Conservation (phyloP, 2,888 invertebrate genomes). For the Cyclophora punctaria region DNA sequence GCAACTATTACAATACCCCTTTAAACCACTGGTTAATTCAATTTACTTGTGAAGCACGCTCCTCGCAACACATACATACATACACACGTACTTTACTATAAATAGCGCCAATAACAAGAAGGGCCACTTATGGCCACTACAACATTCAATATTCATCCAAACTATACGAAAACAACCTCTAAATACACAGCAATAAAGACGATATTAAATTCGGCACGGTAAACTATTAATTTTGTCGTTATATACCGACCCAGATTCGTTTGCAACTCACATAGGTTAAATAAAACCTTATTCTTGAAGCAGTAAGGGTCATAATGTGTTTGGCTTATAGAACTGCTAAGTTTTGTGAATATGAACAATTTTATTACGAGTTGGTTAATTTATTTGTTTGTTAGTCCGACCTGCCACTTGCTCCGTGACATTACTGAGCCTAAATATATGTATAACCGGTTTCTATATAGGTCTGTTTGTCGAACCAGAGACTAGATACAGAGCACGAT, state of each 20-base stretch:
- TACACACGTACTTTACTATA: slow-evolving; percentile 27
- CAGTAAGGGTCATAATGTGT: slow-evolving; percentile 5
- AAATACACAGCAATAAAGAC: slow-evolving; percentile 3
- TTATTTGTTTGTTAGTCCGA: slow-evolving; percentile 43
- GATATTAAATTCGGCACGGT: slow-evolving; percentile 1
- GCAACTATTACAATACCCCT: slow-evolving; percentile 12
- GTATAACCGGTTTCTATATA: slow-evolving; percentile 13
- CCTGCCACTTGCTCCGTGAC: slow-evolving; percentile 23
- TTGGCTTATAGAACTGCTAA: not conserved
- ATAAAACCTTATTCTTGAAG: not conserved
- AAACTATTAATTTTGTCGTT: slow-evolving; percentile 8
- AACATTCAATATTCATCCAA: slow-evolving; percentile 6
- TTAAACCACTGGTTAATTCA: slow-evolving; percentile 17
- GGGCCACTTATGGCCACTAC: slow-evolving; percentile 37
- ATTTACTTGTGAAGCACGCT: slow-evolving; percentile 19
- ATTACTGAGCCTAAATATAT: slow-evolving; percentile 17
- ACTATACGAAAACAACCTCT: too few species aligned
- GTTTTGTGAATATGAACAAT: slow-evolving; percentile 33
- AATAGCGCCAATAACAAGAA: slow-evolving; percentile 35
- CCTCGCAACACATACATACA: slow-evolving; percentile 12
- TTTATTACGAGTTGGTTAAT: slow-evolving; percentile 39
- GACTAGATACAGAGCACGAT: too few species aligned
- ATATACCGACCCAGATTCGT: slow-evolving; percentile 8
- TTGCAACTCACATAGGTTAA: slow-evolving; percentile 1
- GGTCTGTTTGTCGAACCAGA: too few species aligned